Evolutionary conservation across 2,113 vertebrate species (phyloP), one percentile per base, ranked within the genome.

Genomic region (Scartelaos histophorus): DNA sequence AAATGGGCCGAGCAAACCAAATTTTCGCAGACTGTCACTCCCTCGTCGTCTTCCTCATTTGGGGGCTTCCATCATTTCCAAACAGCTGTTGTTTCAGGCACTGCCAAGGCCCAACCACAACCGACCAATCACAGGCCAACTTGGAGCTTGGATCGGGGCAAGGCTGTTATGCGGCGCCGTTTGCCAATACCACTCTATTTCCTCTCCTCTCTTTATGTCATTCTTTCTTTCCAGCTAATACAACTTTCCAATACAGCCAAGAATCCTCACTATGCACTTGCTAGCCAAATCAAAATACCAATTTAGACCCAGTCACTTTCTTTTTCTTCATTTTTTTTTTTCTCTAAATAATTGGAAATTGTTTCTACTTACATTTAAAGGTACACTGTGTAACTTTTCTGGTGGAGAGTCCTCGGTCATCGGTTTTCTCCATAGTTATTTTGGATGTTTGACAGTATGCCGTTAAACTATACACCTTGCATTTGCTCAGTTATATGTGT

Each of bases 31-130:
- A 82, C 69, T 84, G 70, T 74, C 34, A 45, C 80, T 77, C 85
- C 73, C 80, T 70, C 71, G 75, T 21, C 10, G 66, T 67, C 77
- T 54, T 67, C 43, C 54, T 25, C 4, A 58, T n/a, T 25, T 15
- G 56, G 82, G 87, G 90, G 82, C 82, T 84, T 83, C 88, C 84
- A 87, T 89, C 87, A 89, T 91, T 91, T 92, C 89, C 89, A 91
- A 90, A 90, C 91, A 92, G 89, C 93, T 92, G 92, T 88, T 84
- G 15, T 80, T 1, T 3, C 72, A 71, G 71, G 70, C 73, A 11
- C 16, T 88, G 93, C 92, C 89, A 92, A 83, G 78, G 73, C 84
- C 74, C 77, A 87, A 87, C 88, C 80, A 72, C 84, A 69, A 82
- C 83, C 80, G 74, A 82, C 84, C 90, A 90, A 85, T 91, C 85